Evolutionary conservation across 2,113 vertebrate species (phyloP).

Genomic region (Neotoma lepida): DNA sequence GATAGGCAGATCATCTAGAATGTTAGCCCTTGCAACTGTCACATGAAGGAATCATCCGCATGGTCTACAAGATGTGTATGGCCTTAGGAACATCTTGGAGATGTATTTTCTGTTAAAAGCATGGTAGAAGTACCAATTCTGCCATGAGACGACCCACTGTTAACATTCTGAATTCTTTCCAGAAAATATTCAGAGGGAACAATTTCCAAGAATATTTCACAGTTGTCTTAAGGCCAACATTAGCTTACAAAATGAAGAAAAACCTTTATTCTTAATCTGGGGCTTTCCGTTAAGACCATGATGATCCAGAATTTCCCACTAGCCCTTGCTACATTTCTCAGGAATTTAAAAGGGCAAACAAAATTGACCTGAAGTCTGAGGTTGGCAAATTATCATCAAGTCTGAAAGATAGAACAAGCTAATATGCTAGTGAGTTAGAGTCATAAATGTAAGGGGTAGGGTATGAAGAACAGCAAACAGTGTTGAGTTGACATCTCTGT

Average conservation of each 20-base stretch:
- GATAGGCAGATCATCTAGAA: background rate
- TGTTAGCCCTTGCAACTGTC: background rate
- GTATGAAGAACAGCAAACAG: background rate
- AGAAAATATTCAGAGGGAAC: conserved; percentile 43
- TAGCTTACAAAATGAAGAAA: conserved; percentile 49
- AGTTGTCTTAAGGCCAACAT: conserved; percentile 55
- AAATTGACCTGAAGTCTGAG: conserved; percentile 28
- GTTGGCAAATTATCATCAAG: background rate
- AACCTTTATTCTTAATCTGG: conserved; percentile 49
- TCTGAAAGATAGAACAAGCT: background rate
- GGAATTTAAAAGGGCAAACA: conserved; percentile 69
- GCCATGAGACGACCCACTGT: background rate
- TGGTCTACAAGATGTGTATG: background rate
- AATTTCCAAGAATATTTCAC: conserved; percentile 50
- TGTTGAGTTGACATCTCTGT: background rate
- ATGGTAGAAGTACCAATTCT: background rate
- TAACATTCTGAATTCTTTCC: conserved; percentile 22
- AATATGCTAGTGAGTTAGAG: background rate
- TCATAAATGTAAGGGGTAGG: background rate
- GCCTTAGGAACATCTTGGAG: background rate
- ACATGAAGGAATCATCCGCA: background rate
- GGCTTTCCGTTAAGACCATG: conserved; percentile 65
- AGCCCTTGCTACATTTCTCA: conserved; percentile 50
- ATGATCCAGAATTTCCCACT: conserved; percentile 62
- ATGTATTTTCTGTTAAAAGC: background rate